Conservation (phyloP, 2,113 vertebrate genomes). For the Micronisus gabar region DNA sequence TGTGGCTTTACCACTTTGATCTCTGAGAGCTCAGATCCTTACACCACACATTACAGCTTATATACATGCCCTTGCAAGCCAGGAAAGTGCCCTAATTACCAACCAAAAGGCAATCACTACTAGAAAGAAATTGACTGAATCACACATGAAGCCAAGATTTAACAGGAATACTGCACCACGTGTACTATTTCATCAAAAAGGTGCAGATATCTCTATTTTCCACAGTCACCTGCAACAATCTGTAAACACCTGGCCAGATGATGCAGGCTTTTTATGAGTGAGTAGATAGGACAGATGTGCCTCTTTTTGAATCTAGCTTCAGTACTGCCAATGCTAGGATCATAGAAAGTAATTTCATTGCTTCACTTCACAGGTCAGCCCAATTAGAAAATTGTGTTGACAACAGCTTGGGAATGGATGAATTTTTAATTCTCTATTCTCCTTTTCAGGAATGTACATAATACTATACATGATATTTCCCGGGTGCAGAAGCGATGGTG, state of each 20-base stretch:
- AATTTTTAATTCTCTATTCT: not conserved
- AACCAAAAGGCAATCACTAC: not conserved
- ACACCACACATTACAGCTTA: not conserved
- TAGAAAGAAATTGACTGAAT: not conserved
- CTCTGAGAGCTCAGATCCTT: not conserved
- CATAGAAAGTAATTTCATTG: not conserved
- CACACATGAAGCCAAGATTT: not conserved
- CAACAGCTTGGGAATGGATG: not conserved
- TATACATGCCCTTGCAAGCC: not conserved
- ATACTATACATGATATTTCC: fast-evolving
- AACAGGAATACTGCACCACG: not conserved
- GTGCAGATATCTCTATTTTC: not conserved
- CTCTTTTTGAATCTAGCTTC: not conserved
- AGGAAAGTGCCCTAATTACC: not conserved
- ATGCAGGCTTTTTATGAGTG: not conserved
- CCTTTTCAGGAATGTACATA: not conserved
- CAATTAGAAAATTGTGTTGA: not conserved
- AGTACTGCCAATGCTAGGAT: not conserved
- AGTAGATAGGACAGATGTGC: not conserved
- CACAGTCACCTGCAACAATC: not conserved
- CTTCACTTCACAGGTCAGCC: not conserved
- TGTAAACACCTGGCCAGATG: not conserved
- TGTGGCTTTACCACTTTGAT: not conserved
- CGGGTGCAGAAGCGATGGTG: not conserved
- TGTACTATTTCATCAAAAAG: not conserved